phyloP scores from a whole-genome alignment of 2,888 invertebrate genomes.

The Cheilosia urbana region DNA sequence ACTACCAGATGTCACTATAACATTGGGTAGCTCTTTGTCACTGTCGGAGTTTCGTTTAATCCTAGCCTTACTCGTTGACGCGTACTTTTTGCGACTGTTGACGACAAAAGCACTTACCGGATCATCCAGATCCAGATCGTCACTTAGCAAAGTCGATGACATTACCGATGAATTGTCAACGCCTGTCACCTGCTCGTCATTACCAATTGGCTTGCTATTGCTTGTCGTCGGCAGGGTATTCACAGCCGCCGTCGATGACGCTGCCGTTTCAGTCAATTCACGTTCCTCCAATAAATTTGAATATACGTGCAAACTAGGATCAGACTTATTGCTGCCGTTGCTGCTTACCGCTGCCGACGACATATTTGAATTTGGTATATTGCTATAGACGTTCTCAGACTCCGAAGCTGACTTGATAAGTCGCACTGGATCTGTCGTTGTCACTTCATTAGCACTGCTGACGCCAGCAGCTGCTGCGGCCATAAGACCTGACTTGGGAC shows the following conservation, averaged over 20 bases:
- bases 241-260: slow-evolving; percentile 22
- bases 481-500: slow-evolving; percentile 73
- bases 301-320: slow-evolving; percentile 82
- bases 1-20: slow-evolving; percentile 31
- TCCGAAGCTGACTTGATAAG: slow-evolving; percentile 80
- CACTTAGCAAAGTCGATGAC: slow-evolving; percentile 82
- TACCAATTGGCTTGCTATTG: slow-evolving; percentile 61
- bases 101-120: slow-evolving; percentile 82
- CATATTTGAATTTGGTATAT: slow-evolving; percentile 80
- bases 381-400: slow-evolving; percentile 83
- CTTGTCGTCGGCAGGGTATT: slow-evolving; percentile 51
- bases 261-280: slow-evolving; percentile 74
- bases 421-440: slow-evolving; percentile 52
- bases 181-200: slow-evolving; percentile 53
- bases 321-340: slow-evolving; percentile 77
- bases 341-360: slow-evolving; percentile 68
- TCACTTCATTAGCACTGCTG: slow-evolving; percentile 68
- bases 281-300: slow-evolving; percentile 83
- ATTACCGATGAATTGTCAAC: slow-evolving; percentile 75
- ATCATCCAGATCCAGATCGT: slow-evolving; percentile 84
- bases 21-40: slow-evolving; percentile 61
- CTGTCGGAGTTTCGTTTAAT: slow-evolving; percentile 69
- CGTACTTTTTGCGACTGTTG: slow-evolving; percentile 76
- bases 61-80: slow-evolving; percentile 70
- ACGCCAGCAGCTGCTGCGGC: slow-evolving; percentile 72